These are phyloP conservation scores for Trachelus stipa DNA, from an alignment of 2,888 invertebrate genomes.

Conservation along the genomic window DNA sequence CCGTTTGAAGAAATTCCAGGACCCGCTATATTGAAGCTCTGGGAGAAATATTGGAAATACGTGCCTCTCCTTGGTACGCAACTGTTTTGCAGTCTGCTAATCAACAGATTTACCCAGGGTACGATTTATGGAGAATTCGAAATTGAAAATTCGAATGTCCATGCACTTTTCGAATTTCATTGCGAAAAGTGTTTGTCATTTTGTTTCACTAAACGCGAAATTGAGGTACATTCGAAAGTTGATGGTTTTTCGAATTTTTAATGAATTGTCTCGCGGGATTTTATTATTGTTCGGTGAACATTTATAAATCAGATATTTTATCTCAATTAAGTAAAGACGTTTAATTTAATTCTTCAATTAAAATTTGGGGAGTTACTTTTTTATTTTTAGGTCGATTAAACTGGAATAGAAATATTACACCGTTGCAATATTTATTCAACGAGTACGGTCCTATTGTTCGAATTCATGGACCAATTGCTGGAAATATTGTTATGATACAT, in stretches of 20 bases:
- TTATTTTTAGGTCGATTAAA: slow-evolving; percentile 62
- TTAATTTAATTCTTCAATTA: background rate
- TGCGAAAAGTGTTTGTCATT: background rate
- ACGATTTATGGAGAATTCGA: slow-evolving; percentile 47
- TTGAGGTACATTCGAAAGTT: slow-evolving; percentile 13
- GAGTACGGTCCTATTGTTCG: slow-evolving; percentile 76
- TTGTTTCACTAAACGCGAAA: background rate
- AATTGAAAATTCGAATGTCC: slow-evolving; percentile 27
- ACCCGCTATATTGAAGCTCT: slow-evolving; percentile 70
- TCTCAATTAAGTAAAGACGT: background rate
- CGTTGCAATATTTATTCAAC: slow-evolving; percentile 67
- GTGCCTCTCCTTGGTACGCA: slow-evolving; percentile 75
- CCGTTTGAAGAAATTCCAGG: slow-evolving; percentile 77
- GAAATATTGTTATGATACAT: slow-evolving; percentile 73
- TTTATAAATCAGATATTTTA: background rate
- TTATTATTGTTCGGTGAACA: background rate
- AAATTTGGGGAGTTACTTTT: background rate
- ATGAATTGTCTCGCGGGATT: slow-evolving; percentile 14
- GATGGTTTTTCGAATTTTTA: slow-evolving; percentile 22
- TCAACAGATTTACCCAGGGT: slow-evolving; percentile 60
- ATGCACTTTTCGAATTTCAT: slow-evolving; percentile 16
- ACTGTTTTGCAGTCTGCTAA: slow-evolving; percentile 61
- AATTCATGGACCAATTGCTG: slow-evolving; percentile 74
- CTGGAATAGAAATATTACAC: slow-evolving; percentile 66
- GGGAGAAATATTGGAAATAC: slow-evolving; percentile 72